These are phyloP conservation scores for Pipistrellus kuhlii DNA, from an alignment of 2,797 vertebrate genomes.

Conservation along the genomic window DNA sequence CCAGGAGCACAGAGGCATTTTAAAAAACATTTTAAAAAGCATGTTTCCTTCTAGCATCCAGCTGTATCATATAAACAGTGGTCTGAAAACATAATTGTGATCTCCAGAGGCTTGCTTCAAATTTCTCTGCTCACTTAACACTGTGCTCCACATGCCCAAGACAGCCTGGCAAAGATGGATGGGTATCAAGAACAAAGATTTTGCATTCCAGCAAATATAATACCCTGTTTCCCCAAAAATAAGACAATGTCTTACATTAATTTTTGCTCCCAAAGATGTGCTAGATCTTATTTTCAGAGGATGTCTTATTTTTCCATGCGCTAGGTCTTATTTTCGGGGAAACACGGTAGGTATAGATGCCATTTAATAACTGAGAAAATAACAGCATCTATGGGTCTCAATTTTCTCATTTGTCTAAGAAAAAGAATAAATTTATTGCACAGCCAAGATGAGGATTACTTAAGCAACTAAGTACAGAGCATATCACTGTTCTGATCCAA, in stretches of 20 bases:
- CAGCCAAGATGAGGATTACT: not conserved
- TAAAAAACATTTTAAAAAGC: not conserved
- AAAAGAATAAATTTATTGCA: not conserved
- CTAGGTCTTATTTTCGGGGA: too few species aligned
- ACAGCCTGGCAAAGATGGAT: not conserved
- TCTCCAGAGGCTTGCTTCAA: not conserved
- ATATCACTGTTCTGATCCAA: not conserved
- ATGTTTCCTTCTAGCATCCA: not conserved
- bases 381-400: not conserved
- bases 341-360: not conserved
- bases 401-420: not conserved
- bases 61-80: not conserved
- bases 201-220: not conserved
- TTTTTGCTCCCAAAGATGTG: too few species aligned
- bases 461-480: not conserved
- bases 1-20: not conserved
- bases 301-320: too few species aligned
- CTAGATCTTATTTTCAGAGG: too few species aligned
- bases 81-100: not conserved
- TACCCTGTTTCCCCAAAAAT: too few species aligned
- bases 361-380: not conserved
- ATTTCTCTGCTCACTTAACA: not conserved
- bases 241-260: too few species aligned
- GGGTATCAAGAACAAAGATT: not conserved
- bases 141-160: not conserved